Conservation (phyloP, 2,888 invertebrate genomes). For the Temnothorax rugatulus region DNA sequence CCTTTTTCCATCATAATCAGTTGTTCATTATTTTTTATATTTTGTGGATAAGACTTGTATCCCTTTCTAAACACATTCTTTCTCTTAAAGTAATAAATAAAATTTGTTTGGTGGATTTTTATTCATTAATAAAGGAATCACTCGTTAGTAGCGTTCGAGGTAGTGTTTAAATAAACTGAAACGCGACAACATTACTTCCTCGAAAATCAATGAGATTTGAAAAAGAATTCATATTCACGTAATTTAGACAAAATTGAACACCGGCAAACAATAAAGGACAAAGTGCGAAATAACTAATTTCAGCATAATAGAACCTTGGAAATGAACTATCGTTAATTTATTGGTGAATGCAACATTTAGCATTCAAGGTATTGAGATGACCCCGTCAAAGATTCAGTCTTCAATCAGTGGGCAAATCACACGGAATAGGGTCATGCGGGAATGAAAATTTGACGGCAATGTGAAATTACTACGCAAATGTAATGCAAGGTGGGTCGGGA, state of each 20-base stretch:
- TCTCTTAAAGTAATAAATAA: background rate
- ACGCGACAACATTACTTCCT: background rate
- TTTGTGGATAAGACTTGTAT: background rate
- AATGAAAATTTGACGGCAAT: slow-evolving; percentile 32
- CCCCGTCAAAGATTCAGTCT: slow-evolving; percentile 49
- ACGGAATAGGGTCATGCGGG: background rate
- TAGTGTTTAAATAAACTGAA: background rate
- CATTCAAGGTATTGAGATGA: slow-evolving; percentile 29
- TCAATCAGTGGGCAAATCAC: slow-evolving; percentile 47
- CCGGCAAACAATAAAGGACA: background rate
- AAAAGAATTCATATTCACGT: background rate
- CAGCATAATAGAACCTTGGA: slow-evolving; percentile 19
- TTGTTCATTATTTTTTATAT: background rate
- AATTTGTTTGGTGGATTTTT: background rate
- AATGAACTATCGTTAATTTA: slow-evolving; percentile 42
- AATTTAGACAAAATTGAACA: slow-evolving; percentile 1
- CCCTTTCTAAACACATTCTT: background rate
- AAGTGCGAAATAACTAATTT: slow-evolving; percentile 1
- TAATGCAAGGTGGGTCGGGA: background rate
- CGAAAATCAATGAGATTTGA: background rate
- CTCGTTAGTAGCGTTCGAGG: background rate
- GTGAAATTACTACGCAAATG: slow-evolving; percentile 27
- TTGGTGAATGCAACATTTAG: slow-evolving; percentile 28
- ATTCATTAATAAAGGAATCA: background rate
- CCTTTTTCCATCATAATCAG: too few species aligned